These are phyloP conservation scores for Acanthosepion lycidas DNA, from an alignment of 2,888 invertebrate genomes.

Conservation along the genomic window DNA sequence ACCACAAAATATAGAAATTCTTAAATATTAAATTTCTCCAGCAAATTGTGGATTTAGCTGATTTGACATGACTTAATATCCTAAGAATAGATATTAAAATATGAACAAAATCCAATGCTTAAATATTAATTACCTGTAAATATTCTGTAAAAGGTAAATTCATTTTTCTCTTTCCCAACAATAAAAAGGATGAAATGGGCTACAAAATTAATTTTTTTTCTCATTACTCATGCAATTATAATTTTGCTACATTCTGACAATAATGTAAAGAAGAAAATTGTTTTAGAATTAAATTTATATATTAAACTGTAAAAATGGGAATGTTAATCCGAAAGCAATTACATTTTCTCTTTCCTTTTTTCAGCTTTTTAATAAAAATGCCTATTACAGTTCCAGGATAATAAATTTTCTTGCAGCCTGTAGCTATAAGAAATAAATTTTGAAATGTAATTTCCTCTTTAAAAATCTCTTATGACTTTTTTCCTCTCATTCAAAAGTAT, in stretches of 20 bases:
- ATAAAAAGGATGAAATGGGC: background rate
- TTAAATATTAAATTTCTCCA: no score
- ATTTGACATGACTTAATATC: no score
- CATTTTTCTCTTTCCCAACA: background rate
- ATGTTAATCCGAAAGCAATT: background rate
- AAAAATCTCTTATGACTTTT: background rate
- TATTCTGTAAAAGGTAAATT: no score
- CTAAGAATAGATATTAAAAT: no score
- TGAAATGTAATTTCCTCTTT: background rate
- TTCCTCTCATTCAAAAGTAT: background rate
- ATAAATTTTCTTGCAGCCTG: constrained; percentile 4
- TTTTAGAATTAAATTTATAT: background rate
- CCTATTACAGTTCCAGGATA: constrained; percentile 36
- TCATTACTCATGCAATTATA: background rate
- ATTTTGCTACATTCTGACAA: no score
- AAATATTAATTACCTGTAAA: no score
- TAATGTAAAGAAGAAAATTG: background rate
- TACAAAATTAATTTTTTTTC: background rate
- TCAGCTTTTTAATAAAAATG: background rate
- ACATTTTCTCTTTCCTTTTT: background rate
- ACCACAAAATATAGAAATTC: no score
- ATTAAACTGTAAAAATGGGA: background rate
- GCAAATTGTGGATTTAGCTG: no score
- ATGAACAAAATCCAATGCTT: no score
- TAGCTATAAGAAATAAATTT: background rate